Percentiles rank a stretch among this genome's conserved stretches.
These are phyloP conservation scores for Arbacia lixula DNA, from an alignment of 53 echinoderm and acorn worm genomes.

Conservation along the genomic window DNA sequence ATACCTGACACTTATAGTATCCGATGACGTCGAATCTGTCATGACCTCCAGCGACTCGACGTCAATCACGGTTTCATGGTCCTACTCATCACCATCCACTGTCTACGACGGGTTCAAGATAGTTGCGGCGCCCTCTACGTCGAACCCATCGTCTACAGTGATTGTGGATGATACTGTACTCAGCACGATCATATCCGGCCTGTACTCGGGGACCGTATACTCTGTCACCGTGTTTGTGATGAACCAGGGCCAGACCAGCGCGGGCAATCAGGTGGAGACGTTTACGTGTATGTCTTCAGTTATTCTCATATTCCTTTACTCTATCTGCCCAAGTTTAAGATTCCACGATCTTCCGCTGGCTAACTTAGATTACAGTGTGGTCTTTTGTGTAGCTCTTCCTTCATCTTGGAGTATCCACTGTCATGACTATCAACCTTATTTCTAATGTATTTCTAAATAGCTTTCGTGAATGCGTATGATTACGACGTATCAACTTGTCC, in stretches of 20 bases:
- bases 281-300: slow-evolving; percentile 15
- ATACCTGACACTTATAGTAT: not conserved
- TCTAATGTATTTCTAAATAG: too few relatives aligned
- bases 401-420: too few relatives aligned
- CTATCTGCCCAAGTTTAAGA: too few relatives aligned
- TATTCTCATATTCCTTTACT: too few relatives aligned
- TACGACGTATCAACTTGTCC: too few relatives aligned
- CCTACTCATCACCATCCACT: slow-evolving; percentile 13
- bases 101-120: slow-evolving; percentile 10
- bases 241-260: slow-evolving; percentile 10
- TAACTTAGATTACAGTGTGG: too few relatives aligned
- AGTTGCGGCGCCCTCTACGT: slow-evolving; percentile 11
- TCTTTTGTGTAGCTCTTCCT: too few relatives aligned
- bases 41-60: slow-evolving; percentile 11
- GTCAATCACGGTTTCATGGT: slow-evolving; percentile 20
- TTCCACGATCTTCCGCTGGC: too few relatives aligned
- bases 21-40: not conserved
- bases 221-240: not conserved
- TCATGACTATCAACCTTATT: too few relatives aligned
- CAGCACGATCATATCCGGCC: not conserved
- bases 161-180: not conserved
- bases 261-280: not conserved
- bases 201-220: slow-evolving; percentile 14
- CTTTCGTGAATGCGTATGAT: too few relatives aligned
- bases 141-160: not conserved